These are phyloP conservation scores for Heliconius hermathena DNA, from an alignment of 1,140 invertebrate species.

Conservation along the genomic window DNA sequence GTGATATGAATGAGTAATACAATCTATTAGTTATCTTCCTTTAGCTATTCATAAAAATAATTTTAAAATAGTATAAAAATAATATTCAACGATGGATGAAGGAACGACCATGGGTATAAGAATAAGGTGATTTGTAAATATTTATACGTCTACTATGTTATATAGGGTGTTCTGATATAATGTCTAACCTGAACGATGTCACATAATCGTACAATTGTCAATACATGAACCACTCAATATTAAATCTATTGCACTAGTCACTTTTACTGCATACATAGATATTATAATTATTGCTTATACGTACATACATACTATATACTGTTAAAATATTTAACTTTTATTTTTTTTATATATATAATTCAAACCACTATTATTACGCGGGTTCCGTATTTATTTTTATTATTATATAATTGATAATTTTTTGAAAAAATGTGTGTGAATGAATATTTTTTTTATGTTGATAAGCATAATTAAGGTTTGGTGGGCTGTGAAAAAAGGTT, in stretches of 20 bases:
- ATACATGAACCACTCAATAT: constrained; percentile 50
- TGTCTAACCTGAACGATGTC: neutral
- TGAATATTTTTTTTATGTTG: constrained; percentile 9
- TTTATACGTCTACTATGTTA: constrained; percentile 41
- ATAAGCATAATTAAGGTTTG: constrained; percentile 17
- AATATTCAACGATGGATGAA: constrained; percentile 35
- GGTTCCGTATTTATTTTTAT: constrained; percentile 17
- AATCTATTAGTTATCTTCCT: neutral
- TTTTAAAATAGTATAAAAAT: neutral
- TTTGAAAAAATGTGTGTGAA: neutral
- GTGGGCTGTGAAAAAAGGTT: constrained; percentile 34
- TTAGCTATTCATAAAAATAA: neutral
- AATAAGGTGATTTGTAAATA: constrained; percentile 53
- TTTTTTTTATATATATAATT: neutral
- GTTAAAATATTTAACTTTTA: neutral
- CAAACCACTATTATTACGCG: neutral
- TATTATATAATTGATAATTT: neutral
- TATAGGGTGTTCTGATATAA: constrained; percentile 44
- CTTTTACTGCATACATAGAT: constrained; percentile 57
- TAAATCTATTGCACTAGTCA: constrained; percentile 62
- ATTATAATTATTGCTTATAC: neutral
- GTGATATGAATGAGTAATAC: constrained; percentile 4
- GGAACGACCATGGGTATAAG: constrained; percentile 40
- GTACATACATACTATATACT: neutral
- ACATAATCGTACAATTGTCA: constrained; percentile 2